Conservation (phyloP, 2,113 vertebrate genomes). For the Stegastes partitus region DNA sequence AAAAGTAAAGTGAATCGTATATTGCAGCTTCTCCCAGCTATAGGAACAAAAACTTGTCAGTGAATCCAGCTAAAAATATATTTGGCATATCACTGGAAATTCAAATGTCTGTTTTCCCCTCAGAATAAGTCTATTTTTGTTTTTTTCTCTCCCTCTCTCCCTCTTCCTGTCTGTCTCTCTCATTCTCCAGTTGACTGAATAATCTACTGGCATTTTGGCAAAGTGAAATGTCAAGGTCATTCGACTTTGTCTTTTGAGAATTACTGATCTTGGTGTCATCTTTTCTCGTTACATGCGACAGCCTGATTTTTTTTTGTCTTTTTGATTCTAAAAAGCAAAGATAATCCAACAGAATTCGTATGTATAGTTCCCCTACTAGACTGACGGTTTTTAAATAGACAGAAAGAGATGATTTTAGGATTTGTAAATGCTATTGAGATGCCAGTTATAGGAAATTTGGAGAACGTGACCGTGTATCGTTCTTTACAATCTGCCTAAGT, state of each 20-base stretch:
- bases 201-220: conserved; percentile 77
- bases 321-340: conserved; percentile 56
- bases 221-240: conserved; percentile 85
- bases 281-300: conserved; percentile 32
- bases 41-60: conserved; percentile 24
- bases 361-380: conserved; percentile 25
- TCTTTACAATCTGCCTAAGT: conserved; percentile 68
- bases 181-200: conserved; percentile 71
- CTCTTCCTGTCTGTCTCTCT: conserved; percentile 55
- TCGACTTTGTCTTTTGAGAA: conserved; percentile 66
- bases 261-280: conserved; percentile 64
- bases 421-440: conserved; percentile 72
- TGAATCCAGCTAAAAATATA: conserved; percentile 47
- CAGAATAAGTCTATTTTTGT: conserved; percentile 56
- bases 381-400: conserved; percentile 46
- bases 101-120: conserved; percentile 62
- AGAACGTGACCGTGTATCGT: conserved; percentile 63
- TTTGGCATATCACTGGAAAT: conserved; percentile 48
- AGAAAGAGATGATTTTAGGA: conserved; percentile 50
- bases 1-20: conserved; percentile 25
- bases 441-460: conserved; percentile 57
- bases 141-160: conserved; percentile 13
- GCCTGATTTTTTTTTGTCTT: background rate
- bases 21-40: conserved; percentile 6
- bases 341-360: conserved; percentile 53